These are phyloP conservation scores for Gallinago paraguaiae DNA, from an alignment of 2,113 vertebrate species.

Conservation along the genomic window DNA sequence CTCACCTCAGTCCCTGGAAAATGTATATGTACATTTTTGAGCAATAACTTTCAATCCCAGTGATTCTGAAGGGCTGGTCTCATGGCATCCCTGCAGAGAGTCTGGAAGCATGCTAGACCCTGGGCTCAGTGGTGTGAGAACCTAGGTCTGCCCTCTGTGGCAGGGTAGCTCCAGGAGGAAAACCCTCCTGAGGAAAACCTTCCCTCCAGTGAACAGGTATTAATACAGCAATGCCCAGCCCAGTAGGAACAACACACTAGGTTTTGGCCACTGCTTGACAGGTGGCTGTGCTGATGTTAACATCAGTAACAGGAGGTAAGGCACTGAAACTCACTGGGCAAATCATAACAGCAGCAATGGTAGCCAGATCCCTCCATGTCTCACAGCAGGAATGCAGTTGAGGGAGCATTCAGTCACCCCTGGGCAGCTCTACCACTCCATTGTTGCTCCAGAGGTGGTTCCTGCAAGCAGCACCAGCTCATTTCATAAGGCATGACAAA, in stretches of 20 bases:
- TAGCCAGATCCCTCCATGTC: not conserved
- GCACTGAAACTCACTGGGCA: not conserved
- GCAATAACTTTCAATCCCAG: not conserved
- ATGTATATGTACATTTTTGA: not conserved
- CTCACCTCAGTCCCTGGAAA: not conserved
- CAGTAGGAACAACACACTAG: not conserved
- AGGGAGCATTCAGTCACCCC: not conserved
- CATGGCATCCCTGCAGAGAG: not conserved
- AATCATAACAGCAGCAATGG: not conserved
- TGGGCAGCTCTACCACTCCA: not conserved
- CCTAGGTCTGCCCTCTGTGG: not conserved
- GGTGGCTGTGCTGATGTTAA: fast-evolving
- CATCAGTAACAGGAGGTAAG: not conserved
- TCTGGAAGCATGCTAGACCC: not conserved
- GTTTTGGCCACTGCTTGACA: not conserved
- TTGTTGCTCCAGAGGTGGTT: not conserved
- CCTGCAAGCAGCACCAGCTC: not conserved
- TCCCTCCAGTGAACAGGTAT: not conserved
- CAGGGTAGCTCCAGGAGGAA: not conserved
- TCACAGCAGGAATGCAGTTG: fast-evolving
- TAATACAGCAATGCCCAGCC: not conserved
- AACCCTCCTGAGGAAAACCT: not conserved
- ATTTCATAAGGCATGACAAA: not conserved
- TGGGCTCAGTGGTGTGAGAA: not conserved
- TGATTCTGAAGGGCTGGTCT: not conserved